Percentiles rank a stretch among this genome's conserved stretches.
These are phyloP conservation scores for Colletes collaris DNA, from an alignment of 2,888 invertebrate species.

Conservation along the genomic window DNA sequence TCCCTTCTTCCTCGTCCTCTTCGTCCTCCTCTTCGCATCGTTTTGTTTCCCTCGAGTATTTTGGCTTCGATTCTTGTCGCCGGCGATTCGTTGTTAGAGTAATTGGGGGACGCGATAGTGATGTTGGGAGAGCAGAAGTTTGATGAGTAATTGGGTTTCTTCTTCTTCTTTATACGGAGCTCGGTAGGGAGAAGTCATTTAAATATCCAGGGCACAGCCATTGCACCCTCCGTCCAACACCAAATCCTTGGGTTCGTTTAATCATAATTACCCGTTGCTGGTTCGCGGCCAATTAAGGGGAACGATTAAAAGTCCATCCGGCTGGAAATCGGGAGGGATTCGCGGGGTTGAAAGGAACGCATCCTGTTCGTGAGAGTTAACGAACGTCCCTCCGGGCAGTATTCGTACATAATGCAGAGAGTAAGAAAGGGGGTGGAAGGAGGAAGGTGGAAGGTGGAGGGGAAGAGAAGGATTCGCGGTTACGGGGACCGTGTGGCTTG, in stretches of 20 bases:
- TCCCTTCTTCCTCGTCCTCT: background rate
- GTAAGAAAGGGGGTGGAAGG: constrained; percentile 41
- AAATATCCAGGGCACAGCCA: too few species aligned
- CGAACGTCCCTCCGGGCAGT: constrained; percentile 77
- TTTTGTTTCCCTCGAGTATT: constrained; percentile 4
- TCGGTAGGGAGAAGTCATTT: too few species aligned
- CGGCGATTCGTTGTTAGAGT: constrained; percentile 30
- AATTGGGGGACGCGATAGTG: constrained; percentile 27
- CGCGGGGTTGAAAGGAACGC: constrained; percentile 32
- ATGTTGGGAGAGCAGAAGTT: constrained; percentile 19
- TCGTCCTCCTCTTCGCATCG: background rate
- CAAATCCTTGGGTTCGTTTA: background rate
- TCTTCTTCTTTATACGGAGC: background rate
- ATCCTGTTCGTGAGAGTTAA: constrained; percentile 71
- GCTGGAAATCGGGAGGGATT: constrained; percentile 20
- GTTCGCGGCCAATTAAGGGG: constrained; percentile 27
- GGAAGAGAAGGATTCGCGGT: constrained; percentile 70
- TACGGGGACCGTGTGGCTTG: constrained; percentile 75
- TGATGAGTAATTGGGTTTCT: constrained; percentile 28
- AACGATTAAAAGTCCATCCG: constrained; percentile 54
- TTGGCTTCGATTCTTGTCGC: constrained; percentile 26
- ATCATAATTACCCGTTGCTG: constrained; percentile 30
- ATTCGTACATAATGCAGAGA: constrained; percentile 75
- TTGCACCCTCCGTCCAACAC: background rate
- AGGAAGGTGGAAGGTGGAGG: constrained; percentile 27